Percentiles rank a stretch among this genome's conserved stretches.
Evolutionary conservation across 2,888 invertebrate species (phyloP).

Genomic region (Pseudococcus jackbeardsleyi): DNA sequence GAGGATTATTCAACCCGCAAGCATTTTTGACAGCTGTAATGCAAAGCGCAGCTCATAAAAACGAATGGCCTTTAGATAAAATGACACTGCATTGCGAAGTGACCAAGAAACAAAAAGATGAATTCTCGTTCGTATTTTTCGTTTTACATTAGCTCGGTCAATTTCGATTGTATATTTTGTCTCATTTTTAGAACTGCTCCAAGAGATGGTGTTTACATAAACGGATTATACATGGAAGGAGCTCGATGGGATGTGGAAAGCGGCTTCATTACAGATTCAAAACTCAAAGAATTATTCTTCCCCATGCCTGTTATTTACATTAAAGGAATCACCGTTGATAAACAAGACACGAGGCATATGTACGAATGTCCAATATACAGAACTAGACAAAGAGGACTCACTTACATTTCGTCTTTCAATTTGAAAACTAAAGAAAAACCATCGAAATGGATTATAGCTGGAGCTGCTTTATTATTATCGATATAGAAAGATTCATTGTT

Average conservation of each 20-base stretch:
- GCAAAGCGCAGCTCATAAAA: constrained; percentile 96
- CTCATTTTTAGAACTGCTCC: constrained; percentile 77
- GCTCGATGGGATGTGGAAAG: constrained; percentile 89
- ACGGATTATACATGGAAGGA: constrained; percentile 93
- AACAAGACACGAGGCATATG: constrained; percentile 87
- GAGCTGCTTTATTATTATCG: constrained; percentile 91
- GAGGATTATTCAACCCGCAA: constrained; percentile 97
- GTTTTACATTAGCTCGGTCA: background rate
- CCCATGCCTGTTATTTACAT: constrained; percentile 91
- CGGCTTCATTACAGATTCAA: constrained; percentile 86
- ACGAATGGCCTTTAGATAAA: constrained; percentile 95
- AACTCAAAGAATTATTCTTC: constrained; percentile 90
- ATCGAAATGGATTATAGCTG: constrained; percentile 92
- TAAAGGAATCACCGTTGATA: constrained; percentile 88
- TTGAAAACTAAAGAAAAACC: constrained; percentile 89
- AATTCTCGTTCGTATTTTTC: constrained; percentile 76
- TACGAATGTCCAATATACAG: constrained; percentile 96
- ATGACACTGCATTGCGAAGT: constrained; percentile 97
- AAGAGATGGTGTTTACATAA: constrained; percentile 91
- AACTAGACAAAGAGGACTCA: constrained; percentile 88
- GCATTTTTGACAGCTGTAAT: constrained; percentile 96
- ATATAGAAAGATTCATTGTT: constrained; percentile 72
- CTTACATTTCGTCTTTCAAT: constrained; percentile 97
- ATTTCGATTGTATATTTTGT: background rate
- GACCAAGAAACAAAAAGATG: constrained; percentile 88